Conservation (phyloP, 2,113 vertebrate genomes). For the Pontoporia blainvillei region DNA sequence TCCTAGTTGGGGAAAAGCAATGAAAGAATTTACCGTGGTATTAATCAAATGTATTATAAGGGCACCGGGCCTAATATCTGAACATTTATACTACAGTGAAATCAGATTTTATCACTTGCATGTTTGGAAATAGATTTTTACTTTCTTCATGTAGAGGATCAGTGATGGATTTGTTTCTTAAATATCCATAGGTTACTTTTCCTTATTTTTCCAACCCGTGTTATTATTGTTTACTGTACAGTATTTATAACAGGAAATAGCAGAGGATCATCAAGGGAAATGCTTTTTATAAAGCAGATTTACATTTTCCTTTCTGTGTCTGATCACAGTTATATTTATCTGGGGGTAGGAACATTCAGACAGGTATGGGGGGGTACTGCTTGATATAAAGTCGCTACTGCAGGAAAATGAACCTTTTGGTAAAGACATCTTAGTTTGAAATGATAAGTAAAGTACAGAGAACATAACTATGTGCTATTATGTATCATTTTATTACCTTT, state of each 20-base stretch:
- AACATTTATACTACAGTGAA: conserved; percentile 62
- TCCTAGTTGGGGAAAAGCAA: conserved; percentile 38
- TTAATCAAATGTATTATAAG: conserved; percentile 30
- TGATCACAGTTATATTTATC: conserved; percentile 89
- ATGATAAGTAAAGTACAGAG: conserved; percentile 88
- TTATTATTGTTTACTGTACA: conserved; percentile 83
- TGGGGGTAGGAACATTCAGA: conserved; percentile 87
- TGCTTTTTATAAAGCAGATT: conserved; percentile 78
- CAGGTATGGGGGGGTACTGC: conserved; percentile 89
- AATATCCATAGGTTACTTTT: conserved; percentile 81
- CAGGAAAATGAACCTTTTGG: conserved; percentile 89
- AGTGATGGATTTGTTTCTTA: conserved; percentile 69
- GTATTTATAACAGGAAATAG: conserved; percentile 87
- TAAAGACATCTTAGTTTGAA: conserved; percentile 87
- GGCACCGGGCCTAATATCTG: conserved; percentile 25
- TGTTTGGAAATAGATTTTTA: conserved; percentile 74
- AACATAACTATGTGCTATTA: conserved; percentile 82
- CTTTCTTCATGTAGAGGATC: background rate
- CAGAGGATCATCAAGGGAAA: conserved; percentile 84
- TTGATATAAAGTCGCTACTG: conserved; percentile 90
- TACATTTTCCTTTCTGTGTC: conserved; percentile 88
- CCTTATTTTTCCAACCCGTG: conserved; percentile 82
- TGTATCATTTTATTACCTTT: conserved; percentile 88
- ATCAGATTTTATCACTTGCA: conserved; percentile 76
- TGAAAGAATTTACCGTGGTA: conserved; percentile 37